Evolutionary conservation across 2,888 invertebrate genomes (phyloP).

Genomic region (Clistopyga incitator): DNA sequence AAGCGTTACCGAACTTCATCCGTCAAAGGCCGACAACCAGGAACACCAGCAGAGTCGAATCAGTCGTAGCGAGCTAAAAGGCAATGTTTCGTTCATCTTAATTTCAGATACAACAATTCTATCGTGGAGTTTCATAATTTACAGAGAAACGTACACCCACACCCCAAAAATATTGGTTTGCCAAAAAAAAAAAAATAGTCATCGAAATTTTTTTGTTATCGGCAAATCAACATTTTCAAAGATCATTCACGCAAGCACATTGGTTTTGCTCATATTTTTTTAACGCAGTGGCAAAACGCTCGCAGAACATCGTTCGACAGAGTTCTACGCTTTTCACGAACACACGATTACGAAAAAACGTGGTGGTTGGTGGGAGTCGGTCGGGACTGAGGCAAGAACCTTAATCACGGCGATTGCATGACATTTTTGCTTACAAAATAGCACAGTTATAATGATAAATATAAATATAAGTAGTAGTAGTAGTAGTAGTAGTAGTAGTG

Average conservation of each 20-base stretch:
- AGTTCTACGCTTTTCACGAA: slow-evolving; percentile 64
- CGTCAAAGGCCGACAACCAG: slow-evolving; percentile 10
- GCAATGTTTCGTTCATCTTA: slow-evolving; percentile 53
- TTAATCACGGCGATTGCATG: slow-evolving; percentile 48
- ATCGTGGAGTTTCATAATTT: slow-evolving; percentile 1
- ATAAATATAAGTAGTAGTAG: slow-evolving; percentile 40
- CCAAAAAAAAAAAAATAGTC: not conserved
- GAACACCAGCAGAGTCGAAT: slow-evolving; percentile 36
- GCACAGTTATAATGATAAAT: slow-evolving; percentile 52
- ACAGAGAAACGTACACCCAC: slow-evolving; percentile 1
- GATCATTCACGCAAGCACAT: not conserved
- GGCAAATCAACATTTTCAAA: not conserved
- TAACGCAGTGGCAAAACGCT: slow-evolving; percentile 1
- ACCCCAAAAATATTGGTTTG: not conserved
- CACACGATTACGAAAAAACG: slow-evolving; percentile 65
- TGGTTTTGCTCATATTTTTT: not conserved
- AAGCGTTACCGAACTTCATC: not conserved
- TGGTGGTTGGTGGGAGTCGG: slow-evolving; percentile 13
- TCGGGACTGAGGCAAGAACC: slow-evolving; percentile 49
- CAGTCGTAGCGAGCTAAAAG: slow-evolving; percentile 68
- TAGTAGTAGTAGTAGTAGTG: slow-evolving; percentile 24
- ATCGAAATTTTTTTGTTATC: not conserved
- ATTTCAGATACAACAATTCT: not conserved
- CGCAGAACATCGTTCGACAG: slow-evolving; percentile 34
- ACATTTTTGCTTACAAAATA: slow-evolving; percentile 57